These are phyloP conservation scores for Melangyna quadrimaculata DNA, from an alignment of 2,888 invertebrate species.

Conservation along the genomic window DNA sequence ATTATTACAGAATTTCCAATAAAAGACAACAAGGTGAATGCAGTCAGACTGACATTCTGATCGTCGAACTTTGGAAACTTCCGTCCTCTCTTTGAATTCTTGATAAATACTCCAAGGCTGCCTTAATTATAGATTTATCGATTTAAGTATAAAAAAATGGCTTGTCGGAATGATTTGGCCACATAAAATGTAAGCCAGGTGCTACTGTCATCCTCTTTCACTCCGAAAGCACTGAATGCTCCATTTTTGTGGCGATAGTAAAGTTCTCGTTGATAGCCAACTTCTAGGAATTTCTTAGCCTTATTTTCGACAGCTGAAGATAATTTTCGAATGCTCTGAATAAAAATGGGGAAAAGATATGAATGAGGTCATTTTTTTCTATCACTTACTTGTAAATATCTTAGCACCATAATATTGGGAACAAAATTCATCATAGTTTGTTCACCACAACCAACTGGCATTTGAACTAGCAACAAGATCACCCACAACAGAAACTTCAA, in stretches of 20 bases:
- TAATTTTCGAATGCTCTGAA: conserved; percentile 84
- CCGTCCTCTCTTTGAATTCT: conserved; percentile 87
- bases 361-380: background rate
- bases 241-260: conserved; percentile 93
- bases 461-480: conserved; percentile 89
- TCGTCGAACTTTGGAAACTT: conserved; percentile 87
- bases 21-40: conserved; percentile 89
- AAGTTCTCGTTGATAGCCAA: conserved; percentile 95
- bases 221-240: conserved; percentile 93
- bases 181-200: conserved; percentile 93
- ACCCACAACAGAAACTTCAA: conserved; percentile 86
- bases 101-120: conserved; percentile 87
- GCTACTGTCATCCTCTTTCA: conserved; percentile 83
- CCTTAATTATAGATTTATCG: conserved; percentile 85
- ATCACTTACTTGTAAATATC: conserved; percentile 87
- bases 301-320: conserved; percentile 85
- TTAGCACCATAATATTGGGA: conserved; percentile 92
- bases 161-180: conserved; percentile 88
- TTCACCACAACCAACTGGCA: conserved; percentile 95
- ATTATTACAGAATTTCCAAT: conserved; percentile 86
- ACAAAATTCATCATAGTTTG: conserved; percentile 96
- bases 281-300: conserved; percentile 84
- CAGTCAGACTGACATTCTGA: conserved; percentile 88
- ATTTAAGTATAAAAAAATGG: conserved; percentile 87
- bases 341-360: background rate